Evolutionary conservation across 1,140 invertebrate genomes (phyloP).

Genomic region (Carposina sasakii): DNA sequence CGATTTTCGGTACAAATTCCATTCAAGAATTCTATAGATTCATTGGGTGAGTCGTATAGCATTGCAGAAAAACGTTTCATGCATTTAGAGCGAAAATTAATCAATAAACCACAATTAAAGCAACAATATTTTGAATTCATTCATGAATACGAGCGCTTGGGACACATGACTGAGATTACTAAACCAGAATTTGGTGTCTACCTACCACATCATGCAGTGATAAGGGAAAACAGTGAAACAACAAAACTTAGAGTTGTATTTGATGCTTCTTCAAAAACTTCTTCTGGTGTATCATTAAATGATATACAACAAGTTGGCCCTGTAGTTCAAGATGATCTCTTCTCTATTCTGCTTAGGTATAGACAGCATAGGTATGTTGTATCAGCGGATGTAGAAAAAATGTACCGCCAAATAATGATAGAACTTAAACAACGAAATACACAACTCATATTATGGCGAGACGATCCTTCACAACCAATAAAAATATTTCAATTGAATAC

Average conservation of each 20-base stretch:
- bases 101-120: slow-evolving; percentile 22
- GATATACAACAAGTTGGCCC: slow-evolving; percentile 45
- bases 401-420: slow-evolving; percentile 43
- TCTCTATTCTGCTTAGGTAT: slow-evolving; percentile 38
- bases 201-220: slow-evolving; percentile 41
- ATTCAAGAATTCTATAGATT: slow-evolving; percentile 12
- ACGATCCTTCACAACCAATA: slow-evolving; percentile 7
- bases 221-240: slow-evolving; percentile 31
- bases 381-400: slow-evolving; percentile 40
- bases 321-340: slow-evolving; percentile 51
- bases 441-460: slow-evolving; percentile 36
- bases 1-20: slow-evolving; percentile 31
- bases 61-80: slow-evolving; percentile 23
- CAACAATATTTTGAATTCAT: slow-evolving; percentile 40
- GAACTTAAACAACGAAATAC: slow-evolving; percentile 25
- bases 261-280: slow-evolving; percentile 44
- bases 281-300: slow-evolving; percentile 42
- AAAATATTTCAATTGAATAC: slow-evolving; percentile 29
- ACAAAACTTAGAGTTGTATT: slow-evolving; percentile 50
- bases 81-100: slow-evolving; percentile 20
- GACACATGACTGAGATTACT: slow-evolving; percentile 39
- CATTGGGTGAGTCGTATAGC: slow-evolving; percentile 24
- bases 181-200: slow-evolving; percentile 10
- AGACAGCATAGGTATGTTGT: slow-evolving; percentile 34
- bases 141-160: slow-evolving; percentile 43